A percentile compares a stretch with the other conserved stretches of the same genome.
Conservation (phyloP, 1,140 invertebrate genomes). For the Tachypleus tridentatus region DNA sequence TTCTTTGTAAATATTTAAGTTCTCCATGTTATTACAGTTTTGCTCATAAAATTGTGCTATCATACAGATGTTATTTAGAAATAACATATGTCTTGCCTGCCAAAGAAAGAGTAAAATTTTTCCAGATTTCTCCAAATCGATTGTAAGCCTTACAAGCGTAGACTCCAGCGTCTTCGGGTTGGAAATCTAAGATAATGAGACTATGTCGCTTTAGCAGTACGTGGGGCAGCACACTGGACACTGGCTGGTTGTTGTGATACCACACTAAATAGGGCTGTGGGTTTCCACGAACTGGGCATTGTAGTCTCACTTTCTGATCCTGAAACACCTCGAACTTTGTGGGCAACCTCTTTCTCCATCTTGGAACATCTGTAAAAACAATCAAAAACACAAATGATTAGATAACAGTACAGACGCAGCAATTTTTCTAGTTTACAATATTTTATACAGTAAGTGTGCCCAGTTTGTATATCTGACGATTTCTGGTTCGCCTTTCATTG, state of each 20-base stretch:
- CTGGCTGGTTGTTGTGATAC: conserved; percentile 21
- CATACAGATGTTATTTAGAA: too few relatives aligned
- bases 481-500: too few relatives aligned
- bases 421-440: too few relatives aligned
- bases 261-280: conserved; percentile 24
- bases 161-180: conserved; percentile 22
- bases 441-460: too few relatives aligned
- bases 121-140: conserved; percentile 25
- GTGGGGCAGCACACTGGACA: conserved; percentile 8
- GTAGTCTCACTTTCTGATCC: conserved; percentile 24
- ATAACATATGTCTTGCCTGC: too few relatives aligned
- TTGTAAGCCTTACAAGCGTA: conserved; percentile 28
- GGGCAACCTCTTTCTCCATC: conserved; percentile 2
- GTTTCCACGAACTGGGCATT: conserved; percentile 24
- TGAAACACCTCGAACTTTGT: conserved; percentile 10
- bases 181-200: conserved; percentile 23
- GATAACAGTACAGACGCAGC: too few relatives aligned
- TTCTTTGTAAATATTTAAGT: too few relatives aligned
- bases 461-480: too few relatives aligned
- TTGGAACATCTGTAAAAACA: conserved; percentile 8
- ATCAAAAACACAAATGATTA: too few relatives aligned
- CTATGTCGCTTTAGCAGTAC: conserved; percentile 20
- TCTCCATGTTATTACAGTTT: too few relatives aligned
- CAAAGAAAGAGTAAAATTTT: conserved; percentile 27
- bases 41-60: too few relatives aligned